phyloP scores from a whole-genome alignment of 1,140 invertebrate genomes.

The Bursaphelenchus mucronatus region DNA sequence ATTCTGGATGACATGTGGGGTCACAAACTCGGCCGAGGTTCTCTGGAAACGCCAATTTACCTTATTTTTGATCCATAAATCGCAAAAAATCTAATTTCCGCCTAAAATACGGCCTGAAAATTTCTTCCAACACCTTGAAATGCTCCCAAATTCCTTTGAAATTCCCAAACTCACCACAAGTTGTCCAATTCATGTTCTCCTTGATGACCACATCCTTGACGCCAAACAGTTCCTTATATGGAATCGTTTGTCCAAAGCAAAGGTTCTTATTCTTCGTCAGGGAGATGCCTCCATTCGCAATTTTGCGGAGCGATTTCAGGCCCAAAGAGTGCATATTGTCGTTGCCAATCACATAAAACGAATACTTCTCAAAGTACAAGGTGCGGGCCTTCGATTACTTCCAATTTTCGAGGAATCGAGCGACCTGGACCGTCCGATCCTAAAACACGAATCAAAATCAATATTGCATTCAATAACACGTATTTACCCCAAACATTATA shows the following conservation, averaged over 20 bases:
- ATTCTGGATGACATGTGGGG: slow-evolving; percentile 33
- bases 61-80: neutral
- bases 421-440: slow-evolving; percentile 15
- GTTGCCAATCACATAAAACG: slow-evolving; percentile 43
- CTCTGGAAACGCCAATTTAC: slow-evolving; percentile 30
- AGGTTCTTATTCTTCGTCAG: slow-evolving; percentile 34
- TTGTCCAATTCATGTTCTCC: slow-evolving; percentile 18
- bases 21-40: slow-evolving; percentile 28
- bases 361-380: slow-evolving; percentile 37
- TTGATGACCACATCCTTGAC: slow-evolving; percentile 17
- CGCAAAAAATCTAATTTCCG: slow-evolving; percentile 2
- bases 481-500: neutral
- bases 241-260: slow-evolving; percentile 36
- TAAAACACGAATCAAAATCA: neutral
- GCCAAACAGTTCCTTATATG: slow-evolving; percentile 35
- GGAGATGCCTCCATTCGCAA: slow-evolving; percentile 29
- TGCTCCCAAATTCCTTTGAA: neutral
- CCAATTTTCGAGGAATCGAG: slow-evolving; percentile 37
- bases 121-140: neutral
- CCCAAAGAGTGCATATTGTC: slow-evolving; percentile 32
- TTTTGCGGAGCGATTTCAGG: slow-evolving; percentile 33
- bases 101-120: too few relatives aligned
- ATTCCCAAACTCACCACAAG: slow-evolving; percentile 24
- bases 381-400: slow-evolving; percentile 45
- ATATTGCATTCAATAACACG: neutral